Evolutionary conservation across 35 echinoderm and acorn worm species (phyloP).

Genomic region (Strongylocentrotus purpuratus): DNA sequence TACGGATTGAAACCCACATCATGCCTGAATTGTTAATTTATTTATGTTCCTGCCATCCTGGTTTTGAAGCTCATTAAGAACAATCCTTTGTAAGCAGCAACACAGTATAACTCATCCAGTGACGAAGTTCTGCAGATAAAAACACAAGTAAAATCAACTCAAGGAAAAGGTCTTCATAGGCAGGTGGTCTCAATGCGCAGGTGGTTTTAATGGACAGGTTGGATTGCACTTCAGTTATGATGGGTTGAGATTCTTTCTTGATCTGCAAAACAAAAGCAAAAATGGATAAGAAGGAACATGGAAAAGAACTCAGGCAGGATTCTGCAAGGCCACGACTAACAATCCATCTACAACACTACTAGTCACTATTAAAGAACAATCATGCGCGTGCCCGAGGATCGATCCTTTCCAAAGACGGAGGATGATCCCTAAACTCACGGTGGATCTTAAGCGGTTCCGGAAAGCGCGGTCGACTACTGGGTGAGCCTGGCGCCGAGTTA

Average conservation of each 20-base stretch:
- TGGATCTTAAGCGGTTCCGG: conserved; percentile 48
- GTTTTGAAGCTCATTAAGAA: too few species aligned
- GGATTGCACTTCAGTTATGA: background rate
- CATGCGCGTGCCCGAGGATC: background rate
- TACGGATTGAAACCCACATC: background rate
- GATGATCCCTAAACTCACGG: conserved; percentile 15
- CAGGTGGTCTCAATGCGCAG: background rate
- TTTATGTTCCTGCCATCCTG: too few species aligned
- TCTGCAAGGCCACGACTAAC: background rate
- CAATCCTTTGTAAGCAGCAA: too few species aligned
- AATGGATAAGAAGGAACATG: background rate
- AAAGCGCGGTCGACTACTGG: conserved; percentile 45
- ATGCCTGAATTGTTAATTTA: background rate
- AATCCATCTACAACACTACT: background rate
- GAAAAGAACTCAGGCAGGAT: background rate
- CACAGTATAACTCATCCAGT: background rate
- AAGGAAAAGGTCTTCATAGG: background rate
- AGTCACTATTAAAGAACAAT: background rate
- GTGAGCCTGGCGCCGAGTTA: conserved; percentile 42
- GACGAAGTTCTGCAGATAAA: background rate
- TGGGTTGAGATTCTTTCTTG: background rate
- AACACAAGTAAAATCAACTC: background rate
- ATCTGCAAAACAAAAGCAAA: background rate
- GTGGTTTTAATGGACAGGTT: background rate
- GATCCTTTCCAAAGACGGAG: background rate